Base-by-base conservation (phyloP, 1,140 invertebrate species). In the Cydia pomonella region DNA sequence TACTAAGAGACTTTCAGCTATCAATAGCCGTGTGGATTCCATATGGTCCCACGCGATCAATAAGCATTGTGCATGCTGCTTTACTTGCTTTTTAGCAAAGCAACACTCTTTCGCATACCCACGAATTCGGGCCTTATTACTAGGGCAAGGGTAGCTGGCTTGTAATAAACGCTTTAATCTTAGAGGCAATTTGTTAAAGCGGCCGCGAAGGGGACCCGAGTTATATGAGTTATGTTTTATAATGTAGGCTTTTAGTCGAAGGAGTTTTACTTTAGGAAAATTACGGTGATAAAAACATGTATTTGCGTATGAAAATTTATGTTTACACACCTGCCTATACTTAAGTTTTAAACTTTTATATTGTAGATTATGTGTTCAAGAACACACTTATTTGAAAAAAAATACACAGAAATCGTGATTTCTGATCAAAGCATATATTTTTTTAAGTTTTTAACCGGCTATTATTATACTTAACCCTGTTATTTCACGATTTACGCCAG, bases 141-240 rank as follows among this genome's bases (percentile, higher is more conserved):
- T 63, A 63, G 59, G 33, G 63, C 63, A 66, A 66, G 63, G 27
- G 63, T 66, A 66, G 47, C 47, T 50, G 47, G 41, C 63, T 27
- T 29, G 62, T 63, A 63, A 66, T 66, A 66, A 66, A 66, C 63
- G 63, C 63, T 66, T 66, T 66, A 66, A 66, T 66, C 63, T 66
- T 66, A 66, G 63, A 66, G 63, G 27, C 63, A 69, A 69, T 69
- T 69, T 69, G 64, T 69, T 59, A 59, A 59, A 53, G 50, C 50
- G 53, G 53, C 53, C 21, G 53, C 53, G 53, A 23, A 59, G 18
- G 53, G 53, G 53, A 50, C 21, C 50, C 9, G 18, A 59, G 53
- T 59, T 59, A 59, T 59, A 59, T 59, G 21, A 59, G 53, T 59
- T 59, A 23, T 59, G 53, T 23, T 59, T 59, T 59, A 59, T 59